Evolutionary conservation across 2,797 vertebrate species (phyloP), one percentile per base, ranked within the genome.

Genomic region (Danio aesculapii): DNA sequence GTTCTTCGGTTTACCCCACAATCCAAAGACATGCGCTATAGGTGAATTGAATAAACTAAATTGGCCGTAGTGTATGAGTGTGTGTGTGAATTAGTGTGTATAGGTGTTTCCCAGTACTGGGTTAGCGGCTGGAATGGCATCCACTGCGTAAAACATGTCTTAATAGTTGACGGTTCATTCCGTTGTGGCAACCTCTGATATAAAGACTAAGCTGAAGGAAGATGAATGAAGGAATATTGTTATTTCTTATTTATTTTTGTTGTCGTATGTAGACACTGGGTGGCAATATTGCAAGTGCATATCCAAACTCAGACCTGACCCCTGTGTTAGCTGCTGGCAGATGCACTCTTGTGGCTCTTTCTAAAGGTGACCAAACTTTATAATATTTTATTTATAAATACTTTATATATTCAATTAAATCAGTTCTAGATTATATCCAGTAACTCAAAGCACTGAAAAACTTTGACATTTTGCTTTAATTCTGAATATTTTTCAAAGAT

Each of bases 301-400:
- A 92, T 81, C 92, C 94, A 59, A 95, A 95, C 75, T 98, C 96
- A 0, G 97, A 98, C 84, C 91, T 99, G 91, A 98, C 96, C 86
- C 96, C 97, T 10, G 11, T 98, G 81, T 87, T 99, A 75, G 95
- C 96, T 68, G 96, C 94, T 11, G 93, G 95, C 61, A 93, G 90
- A 11, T 92, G 95, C 76, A 85, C 82, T 58, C 92, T 98, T 57
- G 87, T 78, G 21, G 87, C 96, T 61, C 59, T 89, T 13, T 97
- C 95, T 44, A 84, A 61, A 79, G 92, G 96, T 97, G 88, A 93
- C 87, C 83, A 0, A 6, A 57, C 12, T 43, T 41, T 30, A 30
- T 30, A 30, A n/a, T n/a, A n/a, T n/a, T 8, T 73, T 9, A 58
- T 16, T 67, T 13, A 46, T 68, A n/a, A 67, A 43, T n/a, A 67